phyloP scores from a whole-genome alignment of 2,797 vertebrate genomes.

The Alosa sapidissima region DNA sequence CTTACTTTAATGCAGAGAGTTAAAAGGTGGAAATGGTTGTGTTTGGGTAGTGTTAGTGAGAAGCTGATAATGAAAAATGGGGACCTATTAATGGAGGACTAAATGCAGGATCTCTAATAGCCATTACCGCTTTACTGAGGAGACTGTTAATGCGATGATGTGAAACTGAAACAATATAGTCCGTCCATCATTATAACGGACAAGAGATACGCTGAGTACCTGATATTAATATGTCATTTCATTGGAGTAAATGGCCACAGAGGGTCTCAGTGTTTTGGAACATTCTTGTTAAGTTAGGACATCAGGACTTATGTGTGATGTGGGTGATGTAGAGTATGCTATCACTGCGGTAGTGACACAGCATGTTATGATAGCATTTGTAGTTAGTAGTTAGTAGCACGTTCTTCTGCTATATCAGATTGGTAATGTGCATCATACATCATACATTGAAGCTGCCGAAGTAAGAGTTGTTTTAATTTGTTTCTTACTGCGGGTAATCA shows the following conservation, averaged over 20 bases:
- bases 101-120: not conserved
- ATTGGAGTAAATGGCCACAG: not conserved
- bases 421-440: no score
- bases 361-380: not conserved
- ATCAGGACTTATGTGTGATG: no score
- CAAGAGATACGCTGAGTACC: not conserved
- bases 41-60: conserved; percentile 38
- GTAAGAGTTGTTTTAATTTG: no score
- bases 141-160: not conserved
- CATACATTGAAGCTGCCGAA: no score
- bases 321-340: no score
- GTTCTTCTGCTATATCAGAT: not conserved
- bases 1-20: conserved; percentile 7
- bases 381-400: not conserved
- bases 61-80: conserved; percentile 64
- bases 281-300: no score
- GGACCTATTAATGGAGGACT: not conserved
- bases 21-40: conserved; percentile 15
- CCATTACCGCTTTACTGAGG: not conserved
- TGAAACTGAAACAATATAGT: not conserved
- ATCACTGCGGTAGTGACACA: not conserved
- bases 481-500: not conserved
- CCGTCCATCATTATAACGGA: not conserved
- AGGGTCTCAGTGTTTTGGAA: not conserved
- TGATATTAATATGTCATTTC: not conserved